Conservation (phyloP, 2,797 vertebrate genomes). For the Gymnocypris eckloni region DNA sequence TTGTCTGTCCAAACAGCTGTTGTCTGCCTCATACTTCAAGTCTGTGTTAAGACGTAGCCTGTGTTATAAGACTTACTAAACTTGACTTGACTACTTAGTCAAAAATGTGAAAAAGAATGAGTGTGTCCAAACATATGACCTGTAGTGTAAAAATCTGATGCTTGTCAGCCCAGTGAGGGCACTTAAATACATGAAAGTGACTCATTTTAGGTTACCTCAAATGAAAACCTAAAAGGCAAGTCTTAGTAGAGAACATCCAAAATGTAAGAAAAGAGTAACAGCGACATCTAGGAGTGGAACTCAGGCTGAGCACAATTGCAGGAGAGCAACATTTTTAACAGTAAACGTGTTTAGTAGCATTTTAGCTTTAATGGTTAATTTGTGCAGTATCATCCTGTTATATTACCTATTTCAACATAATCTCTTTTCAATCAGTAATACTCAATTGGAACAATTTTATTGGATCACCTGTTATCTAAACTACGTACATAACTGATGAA, state of each 20-base stretch:
- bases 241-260: background rate
- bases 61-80: background rate
- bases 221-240: background rate
- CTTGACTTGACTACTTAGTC: background rate
- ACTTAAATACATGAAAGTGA: background rate
- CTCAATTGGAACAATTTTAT: too few relatives aligned
- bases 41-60: background rate
- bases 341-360: background rate
- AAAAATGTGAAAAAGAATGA: background rate
- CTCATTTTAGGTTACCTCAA: background rate
- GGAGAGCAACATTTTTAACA: background rate
- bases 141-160: background rate
- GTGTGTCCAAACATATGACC: background rate
- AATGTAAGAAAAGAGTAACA: slow-evolving; percentile 16
- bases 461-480: background rate
- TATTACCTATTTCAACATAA: background rate
- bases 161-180: background rate
- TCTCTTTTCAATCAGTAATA: background rate
- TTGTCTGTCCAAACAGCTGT: too few relatives aligned
- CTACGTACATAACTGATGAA: background rate
- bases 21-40: too few relatives aligned
- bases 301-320: background rate
- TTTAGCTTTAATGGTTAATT: background rate
- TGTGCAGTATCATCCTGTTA: background rate
- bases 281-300: background rate